phyloP scores from a whole-genome alignment of 2,888 invertebrate species.

The Dryocosmus kuriphilus region DNA sequence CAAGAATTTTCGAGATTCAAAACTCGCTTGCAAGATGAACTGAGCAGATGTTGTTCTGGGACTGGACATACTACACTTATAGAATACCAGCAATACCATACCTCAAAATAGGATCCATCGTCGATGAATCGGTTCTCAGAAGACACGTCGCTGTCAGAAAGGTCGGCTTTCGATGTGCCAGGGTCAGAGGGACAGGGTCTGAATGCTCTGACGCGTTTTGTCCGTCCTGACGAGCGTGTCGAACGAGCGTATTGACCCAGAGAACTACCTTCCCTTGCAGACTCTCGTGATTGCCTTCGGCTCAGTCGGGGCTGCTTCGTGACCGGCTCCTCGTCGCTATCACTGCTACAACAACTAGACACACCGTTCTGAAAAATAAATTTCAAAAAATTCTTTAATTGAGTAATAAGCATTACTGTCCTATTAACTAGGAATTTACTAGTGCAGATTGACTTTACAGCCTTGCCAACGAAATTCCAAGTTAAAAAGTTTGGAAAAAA shows the following conservation, averaged over 20 bases:
- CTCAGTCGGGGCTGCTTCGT: constrained; percentile 86
- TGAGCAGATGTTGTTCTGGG: neutral
- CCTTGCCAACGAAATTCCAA: too few species aligned
- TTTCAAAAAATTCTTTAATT: neutral
- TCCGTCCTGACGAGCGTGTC: constrained; percentile 49
- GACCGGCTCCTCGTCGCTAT: constrained; percentile 87
- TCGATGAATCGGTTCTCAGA: constrained; percentile 72
- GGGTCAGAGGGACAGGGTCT: constrained; percentile 51
- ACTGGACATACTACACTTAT: neutral
- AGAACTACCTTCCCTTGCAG: constrained; percentile 55
- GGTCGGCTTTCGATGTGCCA: constrained; percentile 56
- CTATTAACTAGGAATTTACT: neutral
- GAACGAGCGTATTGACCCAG: constrained; percentile 58
- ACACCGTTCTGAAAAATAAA: constrained; percentile 79
- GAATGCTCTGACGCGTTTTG: constrained; percentile 50
- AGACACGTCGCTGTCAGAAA: constrained; percentile 74
- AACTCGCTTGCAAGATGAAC: neutral
- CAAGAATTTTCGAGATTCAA: neutral
- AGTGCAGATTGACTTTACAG: too few species aligned
- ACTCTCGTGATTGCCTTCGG: constrained; percentile 65
- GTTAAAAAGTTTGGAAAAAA: too few species aligned
- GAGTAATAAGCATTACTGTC: neutral
- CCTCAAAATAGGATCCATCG: constrained; percentile 77
- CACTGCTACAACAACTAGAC: constrained; percentile 81
- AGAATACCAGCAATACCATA: constrained; percentile 53